phyloP scores from a whole-genome alignment of 2,113 vertebrate species.

The Hemiscyllium ocellatum region DNA sequence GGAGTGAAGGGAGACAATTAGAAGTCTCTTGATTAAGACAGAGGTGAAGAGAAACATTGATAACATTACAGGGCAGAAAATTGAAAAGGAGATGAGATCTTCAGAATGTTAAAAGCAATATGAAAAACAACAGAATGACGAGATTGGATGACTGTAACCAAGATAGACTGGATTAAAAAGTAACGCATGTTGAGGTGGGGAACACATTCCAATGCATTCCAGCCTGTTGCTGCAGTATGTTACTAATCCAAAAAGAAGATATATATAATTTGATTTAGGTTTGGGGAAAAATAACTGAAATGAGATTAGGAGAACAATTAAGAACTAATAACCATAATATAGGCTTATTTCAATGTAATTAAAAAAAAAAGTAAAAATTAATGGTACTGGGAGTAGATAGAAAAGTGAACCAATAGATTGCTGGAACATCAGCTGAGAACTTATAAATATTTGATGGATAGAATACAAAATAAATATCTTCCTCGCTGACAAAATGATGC shows the following conservation, averaged over 20 bases:
- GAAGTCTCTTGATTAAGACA: no score
- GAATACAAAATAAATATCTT: no score
- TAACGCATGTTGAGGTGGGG: background rate
- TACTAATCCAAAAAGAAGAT: background rate
- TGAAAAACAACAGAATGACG: background rate
- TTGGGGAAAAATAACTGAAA: background rate
- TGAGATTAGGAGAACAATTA: background rate
- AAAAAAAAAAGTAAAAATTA: background rate
- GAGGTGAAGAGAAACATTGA: no score
- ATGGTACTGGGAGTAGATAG: background rate
- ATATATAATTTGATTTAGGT: no score
- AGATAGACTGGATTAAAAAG: no score
- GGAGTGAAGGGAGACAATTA: no score
- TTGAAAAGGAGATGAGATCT: background rate
- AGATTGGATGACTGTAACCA: background rate
- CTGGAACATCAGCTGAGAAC: background rate
- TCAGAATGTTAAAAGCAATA: background rate
- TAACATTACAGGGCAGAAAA: background rate
- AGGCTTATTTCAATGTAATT: background rate
- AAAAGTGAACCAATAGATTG: background rate
- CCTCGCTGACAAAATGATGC: no score
- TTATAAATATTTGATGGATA: background rate
- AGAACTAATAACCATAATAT: background rate
- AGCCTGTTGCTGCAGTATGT: background rate
- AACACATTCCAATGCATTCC: background rate